phyloP scores from a whole-genome alignment of 2,113 vertebrate genomes.

The Neolamprologus cancellatus region DNA sequence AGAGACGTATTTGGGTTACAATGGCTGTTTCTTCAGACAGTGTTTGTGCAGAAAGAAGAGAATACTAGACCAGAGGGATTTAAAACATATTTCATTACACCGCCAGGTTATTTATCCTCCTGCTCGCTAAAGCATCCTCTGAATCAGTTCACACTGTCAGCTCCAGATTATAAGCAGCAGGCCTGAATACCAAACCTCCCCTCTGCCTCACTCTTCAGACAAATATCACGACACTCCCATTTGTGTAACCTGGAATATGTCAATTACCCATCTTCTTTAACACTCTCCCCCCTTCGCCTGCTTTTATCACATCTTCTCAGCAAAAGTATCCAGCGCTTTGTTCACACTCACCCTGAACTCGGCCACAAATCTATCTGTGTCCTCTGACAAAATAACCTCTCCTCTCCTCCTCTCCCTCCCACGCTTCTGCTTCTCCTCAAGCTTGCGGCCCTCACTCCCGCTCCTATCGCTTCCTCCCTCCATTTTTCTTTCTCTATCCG shows the following conservation, averaged over 20 bases:
- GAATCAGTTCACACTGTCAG: slow-evolving; percentile 18
- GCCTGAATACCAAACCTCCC: background rate
- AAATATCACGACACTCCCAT: background rate
- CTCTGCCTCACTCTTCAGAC: background rate
- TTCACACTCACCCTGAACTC: slow-evolving; percentile 47
- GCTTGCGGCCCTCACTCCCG: slow-evolving; percentile 33
- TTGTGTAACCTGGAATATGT: slow-evolving; percentile 25
- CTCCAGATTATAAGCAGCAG: slow-evolving; percentile 17
- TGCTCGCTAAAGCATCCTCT: background rate
- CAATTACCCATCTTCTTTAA: slow-evolving; percentile 14
- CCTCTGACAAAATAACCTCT: slow-evolving; percentile 46
- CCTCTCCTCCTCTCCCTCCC: slow-evolving; percentile 5
- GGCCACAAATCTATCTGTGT: slow-evolving; percentile 49
- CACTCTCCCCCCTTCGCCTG: background rate
- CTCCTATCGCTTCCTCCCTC: slow-evolving; percentile 45
- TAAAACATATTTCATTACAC: slow-evolving; percentile 15
- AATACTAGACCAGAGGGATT: slow-evolving; percentile 34
- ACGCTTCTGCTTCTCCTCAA: slow-evolving; percentile 34
- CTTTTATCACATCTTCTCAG: slow-evolving; percentile 6
- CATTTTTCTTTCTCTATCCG: slow-evolving; percentile 39
- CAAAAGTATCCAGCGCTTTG: slow-evolving; percentile 10
- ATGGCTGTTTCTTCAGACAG: background rate
- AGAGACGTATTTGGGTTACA: slow-evolving; percentile 52
- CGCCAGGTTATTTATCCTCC: slow-evolving; percentile 37
- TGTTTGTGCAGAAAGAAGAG: slow-evolving; percentile 10